Base-by-base conservation (phyloP, 2,113 vertebrate species). In the Pipra filicauda region DNA sequence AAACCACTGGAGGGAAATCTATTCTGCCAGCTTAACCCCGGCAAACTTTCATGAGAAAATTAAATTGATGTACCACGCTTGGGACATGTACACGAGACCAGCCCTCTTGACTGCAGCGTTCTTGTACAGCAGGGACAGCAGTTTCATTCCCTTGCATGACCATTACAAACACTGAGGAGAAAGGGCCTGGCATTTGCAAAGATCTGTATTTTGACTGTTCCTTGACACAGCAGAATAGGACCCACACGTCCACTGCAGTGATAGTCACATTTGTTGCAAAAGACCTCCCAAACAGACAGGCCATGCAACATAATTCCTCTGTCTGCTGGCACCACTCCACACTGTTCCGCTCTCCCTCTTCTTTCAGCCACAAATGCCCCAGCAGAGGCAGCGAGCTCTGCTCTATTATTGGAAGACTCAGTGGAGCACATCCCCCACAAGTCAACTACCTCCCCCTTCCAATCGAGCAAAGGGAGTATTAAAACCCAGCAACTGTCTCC, bases 401-500 rank as follows among this genome's bases (percentile, higher is more conserved):
- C 86, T 96, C 88, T 85, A 71, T 61, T 86, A 88, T 57, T 93
- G 92, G 90, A 95, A 95, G 79, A 74, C 51, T 77, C 82, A 22
- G 52, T 39, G 79, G 44, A 93, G 91, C 88, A 93, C 79, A 77
- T 77, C 75, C 93, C 90, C 83, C 91, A 86, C 79, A 43, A 85
- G 85, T 24, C 86, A 93, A 46, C 89, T 28, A 78, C 65, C 69
- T 93, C 80, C 46, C 48, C 52, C 55, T 77, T 91, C 21, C 81
- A 64, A 80, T 48, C 1, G 4, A 94, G 88, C 54, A 59, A 91
- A 95, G 90, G 2, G 4, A 94, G 86, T 82, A 84, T 49, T 78
- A 75, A 94, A 95, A 75, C 65, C 62, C 96, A 94, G 76, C 96
- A 96, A 93, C 88, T 92, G 93, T 76, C 95, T 95, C 92, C 83